Percentiles rank a stretch among this genome's conserved stretches.
These are phyloP conservation scores for Stomorhina lunata DNA, from an alignment of 2,888 invertebrate genomes.

Conservation along the genomic window DNA sequence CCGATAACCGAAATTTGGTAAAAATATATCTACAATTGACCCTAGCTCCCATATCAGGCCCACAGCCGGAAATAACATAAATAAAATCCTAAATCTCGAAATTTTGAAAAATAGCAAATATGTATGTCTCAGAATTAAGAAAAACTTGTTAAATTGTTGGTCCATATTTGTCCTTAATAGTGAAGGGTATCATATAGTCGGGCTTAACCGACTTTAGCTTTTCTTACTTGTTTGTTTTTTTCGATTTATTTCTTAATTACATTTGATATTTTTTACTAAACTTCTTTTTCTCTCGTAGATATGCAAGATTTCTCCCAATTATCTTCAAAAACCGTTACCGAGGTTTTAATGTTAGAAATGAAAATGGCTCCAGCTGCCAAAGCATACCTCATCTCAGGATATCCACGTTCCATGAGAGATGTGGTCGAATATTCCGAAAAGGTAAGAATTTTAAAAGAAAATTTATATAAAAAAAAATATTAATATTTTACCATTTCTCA, in stretches of 20 bases:
- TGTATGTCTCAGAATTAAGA: no score
- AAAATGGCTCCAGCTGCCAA: slow-evolving; percentile 94
- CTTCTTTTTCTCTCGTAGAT: slow-evolving; percentile 81
- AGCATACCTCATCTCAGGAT: slow-evolving; percentile 93
- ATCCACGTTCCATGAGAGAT: slow-evolving; percentile 94
- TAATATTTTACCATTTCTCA: background rate
- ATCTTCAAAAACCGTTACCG: slow-evolving; percentile 92
- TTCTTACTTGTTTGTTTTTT: background rate
- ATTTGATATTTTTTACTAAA: background rate
- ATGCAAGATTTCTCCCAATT: slow-evolving; percentile 93
- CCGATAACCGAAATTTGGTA: no score
- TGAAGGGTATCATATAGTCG: no score
- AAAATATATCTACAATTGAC: no score
- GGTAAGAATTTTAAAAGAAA: slow-evolving; percentile 81
- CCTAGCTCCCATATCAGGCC: no score
- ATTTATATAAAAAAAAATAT: background rate
- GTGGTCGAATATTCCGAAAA: slow-evolving; percentile 95
- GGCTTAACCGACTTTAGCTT: no score
- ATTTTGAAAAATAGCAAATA: no score
- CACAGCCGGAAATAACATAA: no score
- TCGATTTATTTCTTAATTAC: background rate
- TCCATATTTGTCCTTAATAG: no score
- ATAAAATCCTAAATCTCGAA: no score
- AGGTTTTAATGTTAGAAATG: slow-evolving; percentile 95
- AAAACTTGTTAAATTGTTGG: no score